Conservation (phyloP, 2,113 vertebrate species). For the Mystacornis crossleyi region DNA sequence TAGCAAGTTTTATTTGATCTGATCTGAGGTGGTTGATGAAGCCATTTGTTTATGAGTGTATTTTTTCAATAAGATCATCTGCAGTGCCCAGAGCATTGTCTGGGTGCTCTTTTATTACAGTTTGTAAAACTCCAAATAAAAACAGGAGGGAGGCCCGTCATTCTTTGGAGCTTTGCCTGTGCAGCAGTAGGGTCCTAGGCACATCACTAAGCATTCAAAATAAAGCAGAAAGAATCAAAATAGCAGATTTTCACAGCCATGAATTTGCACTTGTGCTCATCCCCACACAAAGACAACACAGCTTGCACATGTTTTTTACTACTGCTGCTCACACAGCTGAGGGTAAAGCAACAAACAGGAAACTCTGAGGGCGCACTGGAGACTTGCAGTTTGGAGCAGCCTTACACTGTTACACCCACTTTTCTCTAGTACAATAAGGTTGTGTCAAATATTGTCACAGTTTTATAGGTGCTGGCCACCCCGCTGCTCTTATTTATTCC, state of each 20-base stretch:
- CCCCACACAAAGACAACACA: background rate
- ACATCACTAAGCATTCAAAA: background rate
- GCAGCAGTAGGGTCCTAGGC: background rate
- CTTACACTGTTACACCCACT: background rate
- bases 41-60: conserved; percentile 27
- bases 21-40: conserved; percentile 8
- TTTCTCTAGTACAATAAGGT: background rate
- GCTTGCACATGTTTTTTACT: background rate
- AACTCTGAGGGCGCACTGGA: background rate
- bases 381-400: background rate
- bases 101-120: conserved; percentile 30
- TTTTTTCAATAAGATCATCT: conserved; percentile 19
- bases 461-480: background rate
- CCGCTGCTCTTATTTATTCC: background rate
- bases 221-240: background rate
- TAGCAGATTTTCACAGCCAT: background rate
- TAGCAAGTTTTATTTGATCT: background rate
- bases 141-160: background rate
- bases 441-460: background rate
- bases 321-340: background rate
- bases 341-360: background rate
- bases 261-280: background rate
- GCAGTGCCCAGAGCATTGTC: conserved; percentile 12
- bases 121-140: conserved; percentile 39
- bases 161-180: conserved; percentile 1